Evolutionary conservation across 2,888 invertebrate species (phyloP).

Genomic region (Tipula confusa): DNA sequence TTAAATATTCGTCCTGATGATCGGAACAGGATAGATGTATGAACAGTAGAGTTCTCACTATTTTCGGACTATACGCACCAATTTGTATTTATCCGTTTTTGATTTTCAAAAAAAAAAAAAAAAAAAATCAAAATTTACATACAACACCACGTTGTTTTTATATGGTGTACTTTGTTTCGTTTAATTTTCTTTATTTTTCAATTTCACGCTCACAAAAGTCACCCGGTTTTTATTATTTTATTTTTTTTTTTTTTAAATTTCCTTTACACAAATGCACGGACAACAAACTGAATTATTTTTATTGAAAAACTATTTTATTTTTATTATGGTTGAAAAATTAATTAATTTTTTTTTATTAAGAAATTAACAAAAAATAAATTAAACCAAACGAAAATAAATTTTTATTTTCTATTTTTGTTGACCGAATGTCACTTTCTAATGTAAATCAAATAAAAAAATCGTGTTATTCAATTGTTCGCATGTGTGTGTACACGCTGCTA

Average conservation of each 20-base stretch:
- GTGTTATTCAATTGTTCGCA: not conserved
- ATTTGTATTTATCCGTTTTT: not conserved
- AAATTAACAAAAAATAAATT: not conserved
- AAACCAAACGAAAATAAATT: not conserved
- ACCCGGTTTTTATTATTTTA: not conserved
- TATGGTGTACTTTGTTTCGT: not conserved
- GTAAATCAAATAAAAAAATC: not conserved
- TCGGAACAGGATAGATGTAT: too few relatives aligned
- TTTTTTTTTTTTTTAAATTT: not conserved
- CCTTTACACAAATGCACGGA: not conserved
- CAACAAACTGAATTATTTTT: not conserved
- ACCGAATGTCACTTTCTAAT: conserved; percentile 3
- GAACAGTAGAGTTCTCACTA: too few relatives aligned
- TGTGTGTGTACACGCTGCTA: not conserved
- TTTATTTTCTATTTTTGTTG: not conserved
- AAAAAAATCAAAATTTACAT: too few relatives aligned
- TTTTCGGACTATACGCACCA: too few relatives aligned
- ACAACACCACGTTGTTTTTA: not conserved
- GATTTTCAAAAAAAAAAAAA: not conserved
- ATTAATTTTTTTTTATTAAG: not conserved
- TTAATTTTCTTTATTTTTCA: not conserved
- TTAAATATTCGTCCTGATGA: too few relatives aligned
- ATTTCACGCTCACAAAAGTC: not conserved
- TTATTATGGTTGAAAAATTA: not conserved
- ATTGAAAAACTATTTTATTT: too few relatives aligned